A percentile compares a stretch with the other conserved stretches of the same genome.
Conservation (phyloP, 2,797 vertebrate genomes). For the Microcaecilia unicolor region DNA sequence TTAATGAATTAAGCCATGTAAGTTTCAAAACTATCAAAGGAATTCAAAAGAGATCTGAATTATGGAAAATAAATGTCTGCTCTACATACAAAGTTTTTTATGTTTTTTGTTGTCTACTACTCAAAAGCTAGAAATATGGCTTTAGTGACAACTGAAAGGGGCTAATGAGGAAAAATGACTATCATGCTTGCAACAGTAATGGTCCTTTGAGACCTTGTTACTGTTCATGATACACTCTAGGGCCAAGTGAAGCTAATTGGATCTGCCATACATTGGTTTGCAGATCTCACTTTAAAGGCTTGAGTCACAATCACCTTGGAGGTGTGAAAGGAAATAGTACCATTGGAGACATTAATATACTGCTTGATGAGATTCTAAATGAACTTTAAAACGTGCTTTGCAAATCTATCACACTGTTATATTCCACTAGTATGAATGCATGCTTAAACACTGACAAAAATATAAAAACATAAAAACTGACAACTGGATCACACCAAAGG, state of each 20-base stretch:
- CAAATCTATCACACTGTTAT: slow-evolving; percentile 8
- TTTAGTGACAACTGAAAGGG: slow-evolving; percentile 61
- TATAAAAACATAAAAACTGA: too few relatives aligned
- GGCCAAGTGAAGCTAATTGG: slow-evolving; percentile 68
- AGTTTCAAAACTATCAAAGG: slow-evolving; percentile 34
- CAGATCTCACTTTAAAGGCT: slow-evolving; percentile 41
- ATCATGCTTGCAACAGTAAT: slow-evolving; percentile 42
- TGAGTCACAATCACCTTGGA: slow-evolving; percentile 38
- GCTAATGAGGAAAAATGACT: slow-evolving; percentile 72
- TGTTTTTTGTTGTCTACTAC: slow-evolving; percentile 36
- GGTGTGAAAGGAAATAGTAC: slow-evolving; percentile 35
- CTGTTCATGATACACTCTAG: slow-evolving; percentile 55
- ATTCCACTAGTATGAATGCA: slow-evolving; percentile 9
- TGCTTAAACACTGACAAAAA: too few relatives aligned
- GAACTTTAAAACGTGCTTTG: slow-evolving; percentile 17
- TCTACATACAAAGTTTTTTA: slow-evolving; percentile 31
- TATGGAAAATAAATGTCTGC: slow-evolving; percentile 40
- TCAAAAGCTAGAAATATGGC: slow-evolving; percentile 43
- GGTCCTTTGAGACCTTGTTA: slow-evolving; percentile 81
- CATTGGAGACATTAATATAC: slow-evolving; percentile 34
- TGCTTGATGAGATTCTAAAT: slow-evolving; percentile 31
- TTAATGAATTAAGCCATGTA: slow-evolving; percentile 46
- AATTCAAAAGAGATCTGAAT: slow-evolving; percentile 34
- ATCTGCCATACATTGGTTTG: slow-evolving; percentile 58
- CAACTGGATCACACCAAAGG: too few relatives aligned